Conservation (phyloP, 1,140 invertebrate species). For the Diorhabda carinulata region DNA sequence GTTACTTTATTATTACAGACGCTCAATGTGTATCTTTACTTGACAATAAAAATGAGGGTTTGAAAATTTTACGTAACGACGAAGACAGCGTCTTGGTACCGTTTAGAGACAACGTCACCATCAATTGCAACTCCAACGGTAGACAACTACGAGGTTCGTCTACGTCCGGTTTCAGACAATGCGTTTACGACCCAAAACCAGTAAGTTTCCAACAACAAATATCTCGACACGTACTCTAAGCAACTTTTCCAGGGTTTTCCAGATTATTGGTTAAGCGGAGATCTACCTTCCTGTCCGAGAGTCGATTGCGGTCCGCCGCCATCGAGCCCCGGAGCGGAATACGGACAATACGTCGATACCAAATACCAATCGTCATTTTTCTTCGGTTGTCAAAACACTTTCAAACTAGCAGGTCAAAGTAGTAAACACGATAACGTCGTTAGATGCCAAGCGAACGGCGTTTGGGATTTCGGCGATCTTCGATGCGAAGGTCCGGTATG, state of each 20-base stretch:
- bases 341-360: slow-evolving; percentile 82
- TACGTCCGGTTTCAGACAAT: slow-evolving; percentile 82
- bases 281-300: slow-evolving; percentile 78
- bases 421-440: slow-evolving; percentile 88
- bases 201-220: slow-evolving; percentile 47
- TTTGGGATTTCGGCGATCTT: slow-evolving; percentile 96
- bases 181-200: slow-evolving; percentile 90
- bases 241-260: slow-evolving; percentile 62
- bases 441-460: slow-evolving; percentile 82
- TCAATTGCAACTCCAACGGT: slow-evolving; percentile 74
- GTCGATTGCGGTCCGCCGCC: slow-evolving; percentile 83
- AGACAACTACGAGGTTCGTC: slow-evolving; percentile 73
- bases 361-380: slow-evolving; percentile 89
- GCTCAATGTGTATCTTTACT: slow-evolving; percentile 84
- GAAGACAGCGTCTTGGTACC: slow-evolving; percentile 77
- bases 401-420: slow-evolving; percentile 89
- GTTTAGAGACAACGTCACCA: slow-evolving; percentile 85
- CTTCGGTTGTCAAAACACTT: slow-evolving; percentile 95
- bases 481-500: slow-evolving; percentile 94
- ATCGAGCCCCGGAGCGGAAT: slow-evolving; percentile 87
- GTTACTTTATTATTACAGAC: slow-evolving; percentile 55
- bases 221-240: neutral
- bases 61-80: slow-evolving; percentile 69
- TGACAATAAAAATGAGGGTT: slow-evolving; percentile 83
- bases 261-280: slow-evolving; percentile 89